A percentile compares a stretch with the other conserved stretches of the same genome.
These are phyloP conservation scores for Tolypeutes matacus DNA, from an alignment of 2,797 vertebrate species.

Conservation along the genomic window DNA sequence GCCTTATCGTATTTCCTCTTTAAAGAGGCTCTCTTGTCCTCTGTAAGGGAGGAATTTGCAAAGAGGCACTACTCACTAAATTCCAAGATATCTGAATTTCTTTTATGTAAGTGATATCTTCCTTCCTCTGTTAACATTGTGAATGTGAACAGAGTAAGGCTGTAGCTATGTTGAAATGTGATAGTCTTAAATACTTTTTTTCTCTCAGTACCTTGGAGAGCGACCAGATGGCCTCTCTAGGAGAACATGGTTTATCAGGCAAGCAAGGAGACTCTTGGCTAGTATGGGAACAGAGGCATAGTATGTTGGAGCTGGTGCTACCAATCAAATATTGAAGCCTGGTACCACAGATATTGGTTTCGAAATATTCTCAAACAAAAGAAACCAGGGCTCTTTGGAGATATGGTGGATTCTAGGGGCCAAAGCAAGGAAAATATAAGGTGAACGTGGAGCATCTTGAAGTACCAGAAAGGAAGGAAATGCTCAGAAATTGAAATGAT, in stretches of 20 bases:
- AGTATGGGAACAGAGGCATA: no score
- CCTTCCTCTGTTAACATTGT: background rate
- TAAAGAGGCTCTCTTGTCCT: background rate
- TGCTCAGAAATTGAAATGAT: background rate
- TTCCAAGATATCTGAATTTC: background rate
- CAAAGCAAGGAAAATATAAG: background rate
- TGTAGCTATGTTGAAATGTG: background rate
- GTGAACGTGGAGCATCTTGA: background rate
- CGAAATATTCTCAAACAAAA: background rate
- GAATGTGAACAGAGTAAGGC: background rate
- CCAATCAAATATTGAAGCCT: background rate
- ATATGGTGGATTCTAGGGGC: background rate
- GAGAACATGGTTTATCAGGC: rapidly evolving
- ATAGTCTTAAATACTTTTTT: rapidly evolving
- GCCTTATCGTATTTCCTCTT: background rate
- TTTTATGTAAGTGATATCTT: background rate
- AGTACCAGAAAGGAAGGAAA: background rate
- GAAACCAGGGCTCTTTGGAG: background rate
- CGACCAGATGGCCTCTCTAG: rapidly evolving
- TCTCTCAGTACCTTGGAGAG: constrained; percentile 49
- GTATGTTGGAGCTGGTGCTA: no score
- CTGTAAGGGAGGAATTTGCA: background rate
- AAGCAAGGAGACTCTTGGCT: rapidly evolving
- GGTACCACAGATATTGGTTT: background rate
- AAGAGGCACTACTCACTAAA: background rate